Base-by-base conservation (phyloP, 2,113 vertebrate genomes). In the Lagopus leucura region DNA sequence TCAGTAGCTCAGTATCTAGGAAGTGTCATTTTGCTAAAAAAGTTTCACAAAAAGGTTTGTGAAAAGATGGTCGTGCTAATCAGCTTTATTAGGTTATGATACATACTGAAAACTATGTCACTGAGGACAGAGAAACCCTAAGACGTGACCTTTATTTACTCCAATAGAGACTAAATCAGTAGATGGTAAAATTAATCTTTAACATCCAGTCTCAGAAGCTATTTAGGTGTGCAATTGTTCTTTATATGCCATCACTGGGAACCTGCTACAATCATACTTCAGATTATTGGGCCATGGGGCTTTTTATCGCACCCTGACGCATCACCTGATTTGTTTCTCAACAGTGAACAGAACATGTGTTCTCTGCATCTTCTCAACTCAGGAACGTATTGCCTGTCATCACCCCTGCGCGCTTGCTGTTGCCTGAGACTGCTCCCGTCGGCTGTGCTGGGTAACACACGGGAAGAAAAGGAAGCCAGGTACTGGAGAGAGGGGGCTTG, bases 351-450 rank as follows among this genome's bases (percentile, higher is more conserved):
- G 8, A 10, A 22, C 67, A 2, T 1, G 3, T 40, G 67, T 78
- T 52, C 13, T 75, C 43, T n/a, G 14, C 15, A 42, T 8, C 13
- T 36, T 13, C n/a, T 50, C 25, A 25, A 6, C 22, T 61, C 57
- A 45, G 52, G 16, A 81, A 4, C 3, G 0, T 22, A 40, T 13
- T 30, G 40, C 28, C 50, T 73, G 19, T 22, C 66, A 75, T 76
- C 1, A 1, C 28, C 28, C 18, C 0, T 0, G 5, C 17, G 30
- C 32, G 3, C 13, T 81, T 0, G 0, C 14, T 43, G 10, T 43
- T 12, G 7, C 7, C 11, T 48, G 40, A 94, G 48, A 16, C 16
- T 36, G 28, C 22, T 63, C 34, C 27, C 4, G 0, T 34, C 3
- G 0, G 4, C 30, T 69, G 28, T 64, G 42, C 30, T 38, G 7